Evolutionary conservation across 2,888 invertebrate genomes (phyloP).

Genomic region (Xestia sexstrigata): DNA sequence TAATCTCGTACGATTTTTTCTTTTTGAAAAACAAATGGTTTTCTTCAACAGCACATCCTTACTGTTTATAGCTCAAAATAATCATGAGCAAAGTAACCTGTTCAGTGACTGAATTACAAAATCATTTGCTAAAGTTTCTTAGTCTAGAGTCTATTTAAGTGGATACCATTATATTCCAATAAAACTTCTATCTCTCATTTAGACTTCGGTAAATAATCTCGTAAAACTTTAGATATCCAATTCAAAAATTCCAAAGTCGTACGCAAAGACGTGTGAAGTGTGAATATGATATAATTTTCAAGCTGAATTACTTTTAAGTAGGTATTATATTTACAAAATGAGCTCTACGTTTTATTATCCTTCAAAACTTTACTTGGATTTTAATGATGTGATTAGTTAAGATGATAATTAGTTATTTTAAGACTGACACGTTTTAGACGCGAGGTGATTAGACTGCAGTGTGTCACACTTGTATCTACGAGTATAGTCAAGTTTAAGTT

Average conservation of each 20-base stretch:
- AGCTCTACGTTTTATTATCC: not conserved
- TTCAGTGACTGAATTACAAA: conserved; percentile 20
- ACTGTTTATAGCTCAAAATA: not conserved
- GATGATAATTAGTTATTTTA: not conserved
- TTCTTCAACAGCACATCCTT: not conserved
- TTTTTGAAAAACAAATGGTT: not conserved
- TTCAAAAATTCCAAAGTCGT: conserved; percentile 36
- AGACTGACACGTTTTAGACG: not conserved
- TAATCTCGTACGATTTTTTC: not conserved
- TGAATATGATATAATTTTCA: conserved; percentile 28
- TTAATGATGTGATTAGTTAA: not conserved
- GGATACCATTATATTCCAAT: conserved; percentile 32
- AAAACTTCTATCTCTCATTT: conserved; percentile 34
- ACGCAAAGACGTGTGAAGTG: conserved; percentile 38
- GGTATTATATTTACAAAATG: conserved; percentile 12
- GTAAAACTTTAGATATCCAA: conserved; percentile 26
- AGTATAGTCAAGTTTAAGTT: no score
- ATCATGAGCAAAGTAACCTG: not conserved
- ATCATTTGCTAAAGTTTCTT: conserved; percentile 30
- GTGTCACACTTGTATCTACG: not conserved
- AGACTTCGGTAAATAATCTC: conserved; percentile 25
- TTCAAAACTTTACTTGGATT: conserved; percentile 4
- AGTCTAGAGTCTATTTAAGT: conserved; percentile 18
- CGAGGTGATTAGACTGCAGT: no score
- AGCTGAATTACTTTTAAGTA: conserved; percentile 20